phyloP scores from a whole-genome alignment of 2,797 vertebrate genomes.

The Danio albolineatus region DNA sequence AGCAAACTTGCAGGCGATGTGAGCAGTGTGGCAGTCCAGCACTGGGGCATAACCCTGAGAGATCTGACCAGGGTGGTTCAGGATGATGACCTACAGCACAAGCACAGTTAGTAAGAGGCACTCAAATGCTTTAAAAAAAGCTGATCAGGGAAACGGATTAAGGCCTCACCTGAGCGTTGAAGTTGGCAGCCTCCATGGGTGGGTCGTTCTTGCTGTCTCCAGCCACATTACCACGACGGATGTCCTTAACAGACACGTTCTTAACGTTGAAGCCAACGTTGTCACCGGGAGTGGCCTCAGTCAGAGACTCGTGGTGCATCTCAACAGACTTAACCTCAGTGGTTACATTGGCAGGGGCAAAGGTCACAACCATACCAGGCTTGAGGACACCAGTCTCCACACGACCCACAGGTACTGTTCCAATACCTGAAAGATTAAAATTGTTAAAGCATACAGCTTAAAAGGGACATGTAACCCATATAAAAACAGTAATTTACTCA shows the following conservation, averaged over 20 bases:
- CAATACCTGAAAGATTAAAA: constrained; percentile 62
- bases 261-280: constrained; percentile 72
- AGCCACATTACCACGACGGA: constrained; percentile 72
- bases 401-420: constrained; percentile 70
- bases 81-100: constrained; percentile 67
- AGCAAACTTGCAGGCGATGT: constrained; percentile 75
- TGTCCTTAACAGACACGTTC: constrained; percentile 73
- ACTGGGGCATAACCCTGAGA: constrained; percentile 68
- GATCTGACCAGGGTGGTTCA: constrained; percentile 72
- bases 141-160: rapidly evolving
- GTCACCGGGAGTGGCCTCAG: constrained; percentile 68
- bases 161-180: constrained; percentile 66
- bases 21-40: constrained; percentile 72
- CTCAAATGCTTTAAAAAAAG: background rate
- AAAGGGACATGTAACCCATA: too few species aligned
- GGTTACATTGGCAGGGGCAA: constrained; percentile 67
- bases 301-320: constrained; percentile 70
- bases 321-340: constrained; percentile 73
- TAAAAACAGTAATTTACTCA: too few species aligned
- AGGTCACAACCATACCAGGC: constrained; percentile 68
- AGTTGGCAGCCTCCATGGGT: constrained; percentile 65
- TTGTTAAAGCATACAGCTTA: too few species aligned
- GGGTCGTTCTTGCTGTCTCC: constrained; percentile 73
- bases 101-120: background rate
- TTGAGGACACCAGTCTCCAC: constrained; percentile 69